A percentile compares a stretch with the other conserved stretches of the same genome.
phyloP scores from a whole-genome alignment of 2,113 vertebrate genomes.

The Benitochromis conjunctus region DNA sequence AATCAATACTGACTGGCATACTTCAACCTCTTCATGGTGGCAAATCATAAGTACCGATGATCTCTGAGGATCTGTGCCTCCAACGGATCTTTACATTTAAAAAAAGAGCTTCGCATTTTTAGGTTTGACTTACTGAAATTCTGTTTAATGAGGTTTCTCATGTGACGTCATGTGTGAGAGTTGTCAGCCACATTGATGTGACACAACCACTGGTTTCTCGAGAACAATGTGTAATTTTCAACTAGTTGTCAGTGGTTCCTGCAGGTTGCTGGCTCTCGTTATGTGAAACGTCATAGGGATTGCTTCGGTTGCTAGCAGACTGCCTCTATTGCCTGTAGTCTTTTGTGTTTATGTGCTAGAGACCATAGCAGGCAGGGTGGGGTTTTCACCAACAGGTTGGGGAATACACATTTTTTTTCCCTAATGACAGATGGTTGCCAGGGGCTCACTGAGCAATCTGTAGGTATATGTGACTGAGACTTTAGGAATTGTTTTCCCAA shows the following conservation, averaged over 20 bases:
- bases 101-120: background rate
- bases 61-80: accelerated
- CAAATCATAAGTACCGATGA: background rate
- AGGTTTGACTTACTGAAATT: background rate
- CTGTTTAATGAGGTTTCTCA: background rate
- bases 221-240: background rate
- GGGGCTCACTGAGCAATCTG: background rate
- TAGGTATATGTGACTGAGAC: background rate
- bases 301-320: background rate
- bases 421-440: background rate
- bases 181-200: accelerated
- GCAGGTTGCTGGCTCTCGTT: background rate
- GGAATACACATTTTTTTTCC: background rate
- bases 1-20: background rate
- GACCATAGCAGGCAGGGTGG: accelerated
- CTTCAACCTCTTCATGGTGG: background rate
- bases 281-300: accelerated
- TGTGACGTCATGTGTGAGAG: background rate
- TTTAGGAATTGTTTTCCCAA: background rate
- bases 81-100: background rate
- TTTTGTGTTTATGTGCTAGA: background rate
- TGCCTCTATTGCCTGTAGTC: background rate
- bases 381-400: background rate
- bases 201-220: accelerated
- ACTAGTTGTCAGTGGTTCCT: background rate